A percentile compares a stretch with the other conserved stretches of the same genome.
Conservation (phyloP, 2,113 vertebrate genomes). For the Rafetus swinhoei region DNA sequence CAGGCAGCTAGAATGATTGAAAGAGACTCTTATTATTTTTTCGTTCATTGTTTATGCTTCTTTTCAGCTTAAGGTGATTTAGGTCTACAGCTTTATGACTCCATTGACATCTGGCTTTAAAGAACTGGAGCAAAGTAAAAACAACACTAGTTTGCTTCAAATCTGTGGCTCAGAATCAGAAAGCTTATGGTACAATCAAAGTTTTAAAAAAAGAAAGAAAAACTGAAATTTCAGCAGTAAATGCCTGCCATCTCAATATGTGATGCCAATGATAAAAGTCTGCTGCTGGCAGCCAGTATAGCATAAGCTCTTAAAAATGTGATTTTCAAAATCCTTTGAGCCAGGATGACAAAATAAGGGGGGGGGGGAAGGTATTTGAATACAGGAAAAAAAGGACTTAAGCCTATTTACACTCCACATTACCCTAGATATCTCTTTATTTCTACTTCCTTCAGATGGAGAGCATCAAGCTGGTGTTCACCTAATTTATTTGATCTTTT, state of each 20-base stretch:
- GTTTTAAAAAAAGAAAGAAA: background rate
- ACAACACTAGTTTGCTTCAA: slow-evolving; percentile 36
- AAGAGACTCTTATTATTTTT: slow-evolving; percentile 25
- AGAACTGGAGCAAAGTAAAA: slow-evolving; percentile 56
- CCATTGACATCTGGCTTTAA: slow-evolving; percentile 33
- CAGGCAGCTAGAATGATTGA: slow-evolving; percentile 33
- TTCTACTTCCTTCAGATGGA: background rate
- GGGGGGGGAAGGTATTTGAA: slow-evolving; percentile 10
- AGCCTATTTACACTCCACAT: background rate
- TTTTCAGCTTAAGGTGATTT: slow-evolving; percentile 30
- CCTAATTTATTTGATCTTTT: slow-evolving; percentile 54
- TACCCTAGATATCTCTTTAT: background rate
- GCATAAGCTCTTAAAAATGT: slow-evolving; percentile 21
- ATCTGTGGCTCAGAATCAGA: slow-evolving; percentile 34
- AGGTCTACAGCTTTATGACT: slow-evolving; percentile 39
- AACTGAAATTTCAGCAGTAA: slow-evolving; percentile 23
- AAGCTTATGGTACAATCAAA: slow-evolving; percentile 60
- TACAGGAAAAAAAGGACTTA: background rate
- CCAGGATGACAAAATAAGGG: slow-evolving; percentile 24
- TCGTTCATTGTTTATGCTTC: background rate
- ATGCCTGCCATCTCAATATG: background rate
- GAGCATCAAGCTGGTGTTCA: background rate
- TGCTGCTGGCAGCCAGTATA: slow-evolving; percentile 13
- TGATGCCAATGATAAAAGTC: slow-evolving; percentile 46
- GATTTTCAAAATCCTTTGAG: slow-evolving; percentile 45